Evolutionary conservation across 2,888 invertebrate species (phyloP), one percentile per base, ranked within the genome.

Genomic region (Cerastis leucographa): DNA sequence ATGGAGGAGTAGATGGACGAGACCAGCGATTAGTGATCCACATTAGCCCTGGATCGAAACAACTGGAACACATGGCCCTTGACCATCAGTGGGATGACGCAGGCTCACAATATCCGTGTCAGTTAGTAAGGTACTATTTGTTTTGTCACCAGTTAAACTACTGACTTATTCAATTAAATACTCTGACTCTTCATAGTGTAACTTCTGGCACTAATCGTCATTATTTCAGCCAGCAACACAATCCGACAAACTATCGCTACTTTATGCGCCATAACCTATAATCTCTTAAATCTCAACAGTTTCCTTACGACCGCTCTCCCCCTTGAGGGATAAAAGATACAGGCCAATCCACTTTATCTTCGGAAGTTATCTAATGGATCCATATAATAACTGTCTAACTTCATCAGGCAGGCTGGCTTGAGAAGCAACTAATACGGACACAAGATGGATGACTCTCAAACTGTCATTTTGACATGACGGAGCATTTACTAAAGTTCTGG

Each of bases 311-410:
- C 29, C 35, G 11, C 29, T 59, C 25, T 46, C n/a, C 14, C 70
- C 68, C 83, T 69, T 46, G 42, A 51, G 74, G 56, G 25, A 85
- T 85, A 74, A 83, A 84, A 74, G 62, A 85, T 82, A 82, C 86
- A 85, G 69, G 74, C 69, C 83, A 78, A 84, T 74, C 71, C 86
- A 85, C 86, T 84, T 84, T 83, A 84, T 84, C 62, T 56, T 69
- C 71, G 69, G 62, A 78, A 74, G 78, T 85, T 85, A 83, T 61
- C 46, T 85, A 84, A 84, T 83, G 83, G 74, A 83, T 78, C 83
- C 61, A 78, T 74, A 62, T 59, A 85, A 74, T 71, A 78, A 78
- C 73, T 83, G 85, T 74, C 85, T 62, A 85, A 74, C 61, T 78
- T 74, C 73, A 78, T 78, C 85, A 81, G 70, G 54, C 54, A 35